Evolutionary conservation across 2,113 vertebrate genomes (phyloP), one percentile per base, ranked within the genome.

Genomic region (Coptodon rendalli): DNA sequence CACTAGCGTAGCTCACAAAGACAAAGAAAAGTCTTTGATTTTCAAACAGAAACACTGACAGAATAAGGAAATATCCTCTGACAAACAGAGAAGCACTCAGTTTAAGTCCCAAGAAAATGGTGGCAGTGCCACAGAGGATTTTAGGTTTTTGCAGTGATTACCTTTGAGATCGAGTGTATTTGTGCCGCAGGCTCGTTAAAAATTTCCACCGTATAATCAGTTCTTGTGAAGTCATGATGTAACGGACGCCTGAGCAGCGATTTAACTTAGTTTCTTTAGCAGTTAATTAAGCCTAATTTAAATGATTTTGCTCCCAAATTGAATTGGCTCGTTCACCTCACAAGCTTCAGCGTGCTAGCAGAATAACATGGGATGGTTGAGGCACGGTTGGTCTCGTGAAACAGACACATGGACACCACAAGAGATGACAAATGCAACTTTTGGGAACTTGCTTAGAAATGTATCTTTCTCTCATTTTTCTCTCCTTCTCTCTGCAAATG

Each of bases 301-400:
- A 87, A 88, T 89, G 93, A 93, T 93, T 94, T 94, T 94, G 92
- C 89, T 92, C 92, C 87, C 31, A 9, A 86, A 88, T 56, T 79
- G 82, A 91, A 94, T 86, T 85, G 76, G 71, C 84, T 84, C 24
- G 63, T 84, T 85, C 34, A 63, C 84, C 89, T 92, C 63, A 82
- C 85, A 83, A 86, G 91, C 91, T 90, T 91, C 89, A 87, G 80
- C 52, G 40, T 87, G 81, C 84, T 9, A 82, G 91, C 91, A 94
- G 80, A 95, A 87, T 94, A 98, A 91, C 97, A 98, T 94, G 95
- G 97, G 97, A 97, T 89, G 96, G 93, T 95, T 92, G 88, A 85
- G 86, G 71, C 73, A 86, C 71, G 38, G 82, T 43, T 87, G 81
- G 57, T 87, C 73, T 88, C 19, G 10, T 29, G 29, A 87, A 83